Evolutionary conservation across 1,140 invertebrate genomes (phyloP).

Genomic region (Drosophila ananassae): DNA sequence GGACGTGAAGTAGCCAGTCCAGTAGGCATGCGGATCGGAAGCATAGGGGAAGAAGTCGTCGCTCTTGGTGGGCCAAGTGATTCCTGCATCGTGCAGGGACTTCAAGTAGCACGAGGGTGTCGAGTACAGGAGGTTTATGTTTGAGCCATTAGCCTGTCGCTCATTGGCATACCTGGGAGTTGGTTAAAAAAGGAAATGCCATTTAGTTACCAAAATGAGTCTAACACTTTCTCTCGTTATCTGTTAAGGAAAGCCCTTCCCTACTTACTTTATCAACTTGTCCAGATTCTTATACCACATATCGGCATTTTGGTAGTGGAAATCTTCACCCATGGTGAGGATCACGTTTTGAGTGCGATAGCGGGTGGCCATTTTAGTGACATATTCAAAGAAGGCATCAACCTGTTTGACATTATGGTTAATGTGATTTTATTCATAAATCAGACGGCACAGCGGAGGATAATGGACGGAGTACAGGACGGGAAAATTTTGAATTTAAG

Average conservation of each 20-base stretch:
- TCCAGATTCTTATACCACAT: constrained; percentile 95
- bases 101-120: constrained; percentile 97
- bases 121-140: constrained; percentile 94
- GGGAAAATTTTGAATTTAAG: constrained; percentile 29
- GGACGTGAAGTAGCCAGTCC: constrained; percentile 98
- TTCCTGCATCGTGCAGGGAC: constrained; percentile 89
- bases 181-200: neutral
- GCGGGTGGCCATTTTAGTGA: constrained; percentile 85
- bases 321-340: constrained; percentile 96
- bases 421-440: neutral
- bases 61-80: constrained; percentile 88
- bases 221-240: neutral
- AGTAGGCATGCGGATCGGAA: constrained; percentile 91
- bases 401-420: constrained; percentile 83
- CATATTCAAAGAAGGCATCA: constrained; percentile 86
- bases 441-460: neutral
- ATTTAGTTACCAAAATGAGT: neutral
- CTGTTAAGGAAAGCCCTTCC: constrained; percentile 59
- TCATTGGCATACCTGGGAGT: constrained; percentile 86
- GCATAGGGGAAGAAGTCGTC: constrained; percentile 98
- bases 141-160: constrained; percentile 86
- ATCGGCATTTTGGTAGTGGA: constrained; percentile 93
- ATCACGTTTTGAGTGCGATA: constrained; percentile 91
- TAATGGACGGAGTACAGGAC: constrained; percentile 12
- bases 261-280: constrained; percentile 92